A percentile compares a stretch with the other conserved stretches of the same genome.
phyloP scores from a whole-genome alignment of 2,113 vertebrate genomes.

The Orcinus orca region DNA sequence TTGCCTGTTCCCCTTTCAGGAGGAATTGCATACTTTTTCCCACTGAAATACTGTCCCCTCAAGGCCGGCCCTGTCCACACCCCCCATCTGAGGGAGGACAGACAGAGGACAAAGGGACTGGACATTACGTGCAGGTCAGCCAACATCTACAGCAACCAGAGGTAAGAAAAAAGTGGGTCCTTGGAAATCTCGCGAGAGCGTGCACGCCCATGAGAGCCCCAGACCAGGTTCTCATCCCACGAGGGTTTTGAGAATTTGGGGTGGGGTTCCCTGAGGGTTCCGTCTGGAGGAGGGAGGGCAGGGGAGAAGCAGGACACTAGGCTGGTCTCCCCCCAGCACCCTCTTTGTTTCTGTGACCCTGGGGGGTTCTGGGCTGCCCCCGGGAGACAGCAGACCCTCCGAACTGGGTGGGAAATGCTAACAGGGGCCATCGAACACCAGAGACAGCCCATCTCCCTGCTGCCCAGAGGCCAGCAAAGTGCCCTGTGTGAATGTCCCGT shows the following conservation, averaged over 20 bases:
- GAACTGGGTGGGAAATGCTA: neutral
- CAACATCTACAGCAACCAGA: fast-evolving
- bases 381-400: neutral
- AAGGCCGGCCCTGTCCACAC: neutral
- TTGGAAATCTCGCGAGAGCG: neutral
- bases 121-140: too few relatives aligned
- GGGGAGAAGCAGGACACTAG: neutral
- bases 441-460: too few relatives aligned
- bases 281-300: neutral
- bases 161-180: neutral
- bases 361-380: neutral
- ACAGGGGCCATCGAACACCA: neutral
- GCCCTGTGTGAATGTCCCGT: fast-evolving
- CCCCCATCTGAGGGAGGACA: neutral
- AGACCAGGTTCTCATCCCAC: neutral
- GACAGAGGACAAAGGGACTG: fast-evolving
- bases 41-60: neutral
- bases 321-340: neutral
- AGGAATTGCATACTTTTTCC: neutral
- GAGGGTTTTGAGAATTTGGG: fast-evolving
- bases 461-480: neutral
- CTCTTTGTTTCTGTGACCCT: neutral
- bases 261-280: neutral
- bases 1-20: too few relatives aligned
- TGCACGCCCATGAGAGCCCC: fast-evolving